Base-by-base conservation (phyloP, 2,113 vertebrate species). In the Noturus placidus region DNA sequence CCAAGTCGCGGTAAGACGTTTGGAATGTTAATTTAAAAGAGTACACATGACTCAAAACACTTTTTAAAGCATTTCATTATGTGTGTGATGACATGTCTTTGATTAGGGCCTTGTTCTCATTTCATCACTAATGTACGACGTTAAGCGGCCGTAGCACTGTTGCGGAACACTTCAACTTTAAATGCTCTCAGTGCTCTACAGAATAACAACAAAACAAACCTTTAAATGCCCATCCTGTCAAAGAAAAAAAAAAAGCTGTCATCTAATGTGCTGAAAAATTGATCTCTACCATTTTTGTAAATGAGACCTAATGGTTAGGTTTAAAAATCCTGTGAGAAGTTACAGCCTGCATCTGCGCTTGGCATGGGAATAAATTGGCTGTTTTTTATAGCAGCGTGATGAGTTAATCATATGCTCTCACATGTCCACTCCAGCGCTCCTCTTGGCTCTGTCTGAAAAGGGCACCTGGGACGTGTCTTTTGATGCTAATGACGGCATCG, bases 391-490 rank as follows among this genome's bases (percentile, higher is more conserved):
- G 87, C n/a, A 46, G 33, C 84, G 35, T 90, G 90, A 90, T 87
- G 89, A 91, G 90, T 89, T 89, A 89, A 89, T 91, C 88, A 88
- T 89, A 89, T 70, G 87, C 89, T 89, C 89, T 90, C 90, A 86
- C 85, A 82, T 87, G 90, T 91, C 89, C 90, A 89, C 87, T 89
- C 85, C 56, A 88, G 59, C 33, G 46, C 85, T 90, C 72, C 56
- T 88, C 72, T 46, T 85, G 85, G 85, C 86, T 89, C 59, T 46
- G 82, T 87, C 82, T 90, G 90, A 90, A 90, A 91, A 90, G 86
- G 87, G 85, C 89, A 90, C 91, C 90, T 91, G 90, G 89, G 82
- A 87, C 57, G 80, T 70, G 67, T 61, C 80, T 87, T 90, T 90
- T 88, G 85, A 90, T 89, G 89, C 79, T 87, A 88, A 87, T 90